Base-by-base conservation (phyloP, 2,797 vertebrate species). In the Sebastes alutus region DNA sequence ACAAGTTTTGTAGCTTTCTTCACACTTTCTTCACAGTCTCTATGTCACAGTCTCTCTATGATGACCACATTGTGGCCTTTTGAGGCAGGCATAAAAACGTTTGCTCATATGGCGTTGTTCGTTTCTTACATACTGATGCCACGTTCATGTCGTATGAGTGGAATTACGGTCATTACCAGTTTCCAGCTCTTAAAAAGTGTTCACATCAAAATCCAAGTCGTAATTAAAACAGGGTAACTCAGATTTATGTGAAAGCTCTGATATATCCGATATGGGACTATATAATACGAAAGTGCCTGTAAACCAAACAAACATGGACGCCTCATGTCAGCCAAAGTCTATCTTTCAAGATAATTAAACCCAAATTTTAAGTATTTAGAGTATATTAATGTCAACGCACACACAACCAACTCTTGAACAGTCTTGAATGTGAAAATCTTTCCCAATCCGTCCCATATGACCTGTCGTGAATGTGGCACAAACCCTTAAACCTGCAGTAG, bases 181-280 rank as follows among this genome's bases (percentile, higher is more conserved):
- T 62, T 68, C 42, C 22, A 56, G n/a, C 5, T 56, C 33, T 65
- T 42, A 75, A 69, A 80, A 30, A 72, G 14, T 16, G 55, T 30
- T 54, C 4, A 27, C 8, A 29, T 55, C 46, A 49, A 23, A 49
- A 46, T 49, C 27, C 2, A 49, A 67, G n/a, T 55, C 1, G 0
- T 68, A 46, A 29, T 66, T 59, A 32, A 35, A 13, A 60, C 38
- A n/a, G 33, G 12, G 42, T 27, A 60, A 60, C 25, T 52, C 49
- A 22, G 49, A n/a, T 52, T 30, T 27, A 27, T n/a, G 23, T 11
- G 4, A 42, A 29, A 71, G 55, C 55, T 29, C 14, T 14, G 25
- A 58, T 22, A 62, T 25, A 58, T 29, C 29, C 7, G 6, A 59
- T 4, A 7, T 32, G 11, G 32, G 22, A 49, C 5, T 59, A 1